These are phyloP conservation scores for Catharus minimus DNA, from an alignment of 2,113 vertebrate species.

Conservation along the genomic window DNA sequence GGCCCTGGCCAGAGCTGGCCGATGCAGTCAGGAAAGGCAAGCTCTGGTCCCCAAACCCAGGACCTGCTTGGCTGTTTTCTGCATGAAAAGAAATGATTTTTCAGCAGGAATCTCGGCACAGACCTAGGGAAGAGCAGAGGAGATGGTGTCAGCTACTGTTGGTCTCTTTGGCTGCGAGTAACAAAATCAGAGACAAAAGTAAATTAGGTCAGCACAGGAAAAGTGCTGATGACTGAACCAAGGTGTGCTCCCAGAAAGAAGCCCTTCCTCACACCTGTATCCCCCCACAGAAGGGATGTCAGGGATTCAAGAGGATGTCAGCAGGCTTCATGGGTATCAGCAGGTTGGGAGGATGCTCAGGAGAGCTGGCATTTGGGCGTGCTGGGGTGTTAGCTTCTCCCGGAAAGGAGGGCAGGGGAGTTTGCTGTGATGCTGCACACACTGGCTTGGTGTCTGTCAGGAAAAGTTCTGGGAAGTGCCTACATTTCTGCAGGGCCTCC, in stretches of 20 bases:
- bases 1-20: accelerated
- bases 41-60: neutral
- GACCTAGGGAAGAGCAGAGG: neutral
- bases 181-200: neutral
- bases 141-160: neutral
- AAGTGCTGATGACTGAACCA: neutral
- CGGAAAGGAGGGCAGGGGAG: neutral
- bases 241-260: neutral
- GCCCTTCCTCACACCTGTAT: neutral
- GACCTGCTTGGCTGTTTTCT: neutral
- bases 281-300: neutral
- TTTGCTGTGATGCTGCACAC: accelerated
- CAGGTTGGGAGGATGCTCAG: neutral
- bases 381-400: neutral
- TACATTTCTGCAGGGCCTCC: neutral
- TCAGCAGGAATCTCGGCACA: neutral
- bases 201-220: neutral
- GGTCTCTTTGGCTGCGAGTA: neutral
- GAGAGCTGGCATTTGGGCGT: neutral
- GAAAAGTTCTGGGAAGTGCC: neutral
- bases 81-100: neutral
- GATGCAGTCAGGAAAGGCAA: neutral
- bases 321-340: accelerated
- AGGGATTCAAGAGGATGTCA: neutral
- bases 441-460: neutral